phyloP scores from a whole-genome alignment of 2,888 invertebrate genomes.

The Hedychridium roseum region DNA sequence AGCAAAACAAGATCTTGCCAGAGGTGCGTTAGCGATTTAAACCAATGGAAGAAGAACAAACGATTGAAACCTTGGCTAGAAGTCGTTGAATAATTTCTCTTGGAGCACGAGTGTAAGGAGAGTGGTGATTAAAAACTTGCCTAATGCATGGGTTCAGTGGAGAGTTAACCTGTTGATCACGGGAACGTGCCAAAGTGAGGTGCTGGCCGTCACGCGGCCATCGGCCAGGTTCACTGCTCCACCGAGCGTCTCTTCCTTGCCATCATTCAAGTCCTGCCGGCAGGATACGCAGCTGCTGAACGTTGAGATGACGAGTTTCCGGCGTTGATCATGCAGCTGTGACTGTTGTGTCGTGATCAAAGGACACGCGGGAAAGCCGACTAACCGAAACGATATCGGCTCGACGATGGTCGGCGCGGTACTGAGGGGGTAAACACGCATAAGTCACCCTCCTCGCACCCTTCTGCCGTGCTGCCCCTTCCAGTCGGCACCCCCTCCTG shows the following conservation, averaged over 20 bases:
- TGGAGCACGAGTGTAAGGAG: no score
- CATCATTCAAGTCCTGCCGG: background rate
- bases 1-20: background rate
- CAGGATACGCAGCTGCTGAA: no score
- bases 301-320: no score
- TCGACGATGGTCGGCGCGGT: conserved; percentile 30
- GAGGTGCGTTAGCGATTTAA: background rate
- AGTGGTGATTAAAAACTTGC: no score
- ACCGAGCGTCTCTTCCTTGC: background rate
- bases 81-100: no score
- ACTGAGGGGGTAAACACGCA: conserved; percentile 32
- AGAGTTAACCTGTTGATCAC: conserved; percentile 6
- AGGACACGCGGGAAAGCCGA: no score
- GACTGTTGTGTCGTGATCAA: no score
- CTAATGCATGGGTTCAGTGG: no score
- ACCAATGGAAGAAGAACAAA: no score
- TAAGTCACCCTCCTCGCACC: conserved; percentile 20
- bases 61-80: no score
- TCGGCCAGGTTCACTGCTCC: background rate
- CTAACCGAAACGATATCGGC: background rate
- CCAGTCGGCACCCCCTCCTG: conserved; percentile 5
- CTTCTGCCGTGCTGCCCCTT: conserved; percentile 10
- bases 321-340: no score
- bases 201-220: background rate
- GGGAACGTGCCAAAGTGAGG: background rate